A percentile compares a stretch with the other conserved stretches of the same genome.
phyloP scores from a whole-genome alignment of 2,113 vertebrate genomes.

The Vidua macroura region DNA sequence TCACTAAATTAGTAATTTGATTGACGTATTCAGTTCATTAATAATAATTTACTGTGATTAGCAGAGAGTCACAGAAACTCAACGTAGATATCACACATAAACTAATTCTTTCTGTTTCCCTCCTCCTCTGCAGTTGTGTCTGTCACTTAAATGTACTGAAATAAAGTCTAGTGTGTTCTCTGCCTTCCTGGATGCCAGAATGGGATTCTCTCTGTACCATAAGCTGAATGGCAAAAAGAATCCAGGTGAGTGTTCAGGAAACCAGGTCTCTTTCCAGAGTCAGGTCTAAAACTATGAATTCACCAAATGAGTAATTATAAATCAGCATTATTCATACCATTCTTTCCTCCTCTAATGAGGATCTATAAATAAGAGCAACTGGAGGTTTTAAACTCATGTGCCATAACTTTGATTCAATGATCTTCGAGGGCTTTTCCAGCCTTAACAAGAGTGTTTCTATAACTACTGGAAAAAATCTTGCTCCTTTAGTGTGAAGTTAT shows the following conservation, averaged over 20 bases:
- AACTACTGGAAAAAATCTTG: background rate
- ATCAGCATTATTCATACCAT: background rate
- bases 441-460: background rate
- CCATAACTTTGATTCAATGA: background rate
- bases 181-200: background rate
- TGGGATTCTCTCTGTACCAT: background rate
- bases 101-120: background rate
- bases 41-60: background rate
- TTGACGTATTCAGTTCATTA: background rate
- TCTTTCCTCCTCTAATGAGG: background rate
- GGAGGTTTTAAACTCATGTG: background rate
- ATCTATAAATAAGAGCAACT: background rate
- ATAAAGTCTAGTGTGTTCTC: background rate
- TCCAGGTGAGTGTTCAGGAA: background rate
- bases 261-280: background rate
- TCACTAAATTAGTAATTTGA: background rate
- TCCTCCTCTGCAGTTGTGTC: background rate
- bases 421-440: background rate
- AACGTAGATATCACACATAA: background rate
- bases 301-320: background rate
- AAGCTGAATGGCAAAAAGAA: background rate
- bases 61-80: background rate
- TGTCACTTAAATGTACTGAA: background rate
- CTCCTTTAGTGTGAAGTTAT: background rate
- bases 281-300: background rate